These are phyloP conservation scores for Corvus moneduloides DNA, from an alignment of 2,113 vertebrate genomes.

Conservation along the genomic window DNA sequence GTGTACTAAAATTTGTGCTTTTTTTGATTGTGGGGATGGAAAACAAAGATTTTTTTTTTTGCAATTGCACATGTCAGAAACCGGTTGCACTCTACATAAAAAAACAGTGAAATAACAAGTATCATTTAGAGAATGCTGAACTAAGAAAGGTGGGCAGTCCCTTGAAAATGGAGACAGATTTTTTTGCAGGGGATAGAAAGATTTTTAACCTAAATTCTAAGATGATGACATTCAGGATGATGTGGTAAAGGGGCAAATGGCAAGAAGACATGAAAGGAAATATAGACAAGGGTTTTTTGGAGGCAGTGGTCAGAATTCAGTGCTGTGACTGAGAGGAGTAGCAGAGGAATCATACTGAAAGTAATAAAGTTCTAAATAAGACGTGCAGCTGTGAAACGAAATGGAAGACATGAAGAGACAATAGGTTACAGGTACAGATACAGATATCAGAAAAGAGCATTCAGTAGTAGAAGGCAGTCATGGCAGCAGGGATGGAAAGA, in stretches of 20 bases:
- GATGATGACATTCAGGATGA: not conserved
- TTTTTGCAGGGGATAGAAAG: not conserved
- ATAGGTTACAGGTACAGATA: not conserved
- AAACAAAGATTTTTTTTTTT: not conserved
- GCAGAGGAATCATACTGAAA: not conserved
- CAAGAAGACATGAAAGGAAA: not conserved
- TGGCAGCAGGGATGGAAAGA: not conserved
- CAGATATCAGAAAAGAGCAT: not conserved
- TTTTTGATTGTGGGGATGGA: not conserved
- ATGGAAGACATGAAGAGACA: not conserved
- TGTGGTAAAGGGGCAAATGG: not conserved
- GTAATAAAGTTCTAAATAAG: not conserved
- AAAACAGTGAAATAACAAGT: not conserved
- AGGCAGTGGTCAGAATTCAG: not conserved
- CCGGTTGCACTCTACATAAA: not conserved
- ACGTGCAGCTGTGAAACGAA: not conserved
- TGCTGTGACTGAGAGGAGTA: not conserved
- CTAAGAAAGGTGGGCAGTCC: not conserved
- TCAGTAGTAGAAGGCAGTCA: not conserved
- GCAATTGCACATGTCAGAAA: not conserved
- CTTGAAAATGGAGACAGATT: not conserved
- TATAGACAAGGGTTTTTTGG: not conserved
- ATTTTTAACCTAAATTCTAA: not conserved
- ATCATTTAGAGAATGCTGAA: not conserved
- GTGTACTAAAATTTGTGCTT: not conserved